Conservation (phyloP, 2,888 invertebrate species). For the Himalopsyche japonica region DNA sequence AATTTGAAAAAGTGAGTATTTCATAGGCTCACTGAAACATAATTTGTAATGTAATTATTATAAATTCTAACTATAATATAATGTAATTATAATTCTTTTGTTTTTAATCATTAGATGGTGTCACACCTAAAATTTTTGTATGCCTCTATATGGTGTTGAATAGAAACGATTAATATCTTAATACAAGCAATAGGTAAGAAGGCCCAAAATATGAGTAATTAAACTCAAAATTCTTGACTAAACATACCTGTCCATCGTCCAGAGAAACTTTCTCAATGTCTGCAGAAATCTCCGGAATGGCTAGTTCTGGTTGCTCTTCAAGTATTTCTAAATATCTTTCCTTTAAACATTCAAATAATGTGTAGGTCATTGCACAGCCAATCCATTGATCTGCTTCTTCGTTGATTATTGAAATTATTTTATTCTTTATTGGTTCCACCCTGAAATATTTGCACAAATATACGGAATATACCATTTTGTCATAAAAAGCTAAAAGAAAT, state of each 20-base stretch:
- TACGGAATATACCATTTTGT: background rate
- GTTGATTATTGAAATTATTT: constrained; percentile 64
- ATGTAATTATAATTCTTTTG: too few species aligned
- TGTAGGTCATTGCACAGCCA: constrained; percentile 93
- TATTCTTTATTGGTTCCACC: constrained; percentile 69
- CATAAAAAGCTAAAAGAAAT: too few species aligned
- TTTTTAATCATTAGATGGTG: too few species aligned
- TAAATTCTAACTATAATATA: too few species aligned
- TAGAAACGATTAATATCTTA: too few species aligned
- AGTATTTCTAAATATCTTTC: constrained; percentile 77
- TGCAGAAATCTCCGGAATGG: constrained; percentile 50
- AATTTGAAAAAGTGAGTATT: background rate
- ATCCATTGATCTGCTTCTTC: constrained; percentile 80
- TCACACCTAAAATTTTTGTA: too few species aligned
- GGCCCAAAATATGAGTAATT: too few species aligned
- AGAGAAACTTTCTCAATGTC: constrained; percentile 62
- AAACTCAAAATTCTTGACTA: too few species aligned
- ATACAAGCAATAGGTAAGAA: too few species aligned
- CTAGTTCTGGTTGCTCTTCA: constrained; percentile 67
- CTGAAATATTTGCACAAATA: constrained; percentile 51
- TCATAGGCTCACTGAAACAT: too few species aligned
- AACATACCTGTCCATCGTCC: constrained; percentile 50
- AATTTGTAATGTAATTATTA: too few species aligned
- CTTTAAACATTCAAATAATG: constrained; percentile 87
- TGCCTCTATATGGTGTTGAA: too few species aligned